These are phyloP conservation scores for Gallirallus australis DNA, from an alignment of 2,797 vertebrate genomes.

Conservation along the genomic window DNA sequence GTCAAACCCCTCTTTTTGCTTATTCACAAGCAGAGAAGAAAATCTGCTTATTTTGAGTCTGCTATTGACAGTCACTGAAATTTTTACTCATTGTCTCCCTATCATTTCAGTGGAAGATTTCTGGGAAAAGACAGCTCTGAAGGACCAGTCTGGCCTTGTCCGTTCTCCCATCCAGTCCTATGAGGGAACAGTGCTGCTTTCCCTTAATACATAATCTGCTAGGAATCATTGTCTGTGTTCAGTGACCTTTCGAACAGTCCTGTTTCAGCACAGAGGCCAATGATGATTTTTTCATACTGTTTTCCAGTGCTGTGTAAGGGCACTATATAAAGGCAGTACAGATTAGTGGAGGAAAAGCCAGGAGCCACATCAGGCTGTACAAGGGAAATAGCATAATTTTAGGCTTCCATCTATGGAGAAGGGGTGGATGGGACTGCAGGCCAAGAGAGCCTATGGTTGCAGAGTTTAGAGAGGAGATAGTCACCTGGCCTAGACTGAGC, in stretches of 20 bases:
- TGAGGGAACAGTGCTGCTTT: background rate
- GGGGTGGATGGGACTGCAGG: background rate
- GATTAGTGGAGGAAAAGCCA: background rate
- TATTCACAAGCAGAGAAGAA: background rate
- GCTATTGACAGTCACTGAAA: background rate
- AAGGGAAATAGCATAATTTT: background rate
- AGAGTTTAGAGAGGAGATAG: background rate
- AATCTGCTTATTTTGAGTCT: background rate
- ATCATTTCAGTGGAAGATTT: background rate
- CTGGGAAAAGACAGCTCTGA: background rate
- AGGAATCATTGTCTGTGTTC: background rate
- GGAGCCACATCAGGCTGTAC: background rate
- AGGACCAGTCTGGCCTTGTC: background rate
- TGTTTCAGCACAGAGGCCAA: background rate
- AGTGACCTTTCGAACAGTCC: background rate
- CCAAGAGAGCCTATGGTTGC: background rate
- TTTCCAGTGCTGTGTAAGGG: background rate
- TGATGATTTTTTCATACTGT: background rate
- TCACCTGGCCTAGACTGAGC: background rate
- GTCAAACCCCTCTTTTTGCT: background rate
- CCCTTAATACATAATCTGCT: background rate
- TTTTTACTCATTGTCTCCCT: background rate
- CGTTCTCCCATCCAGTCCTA: background rate
- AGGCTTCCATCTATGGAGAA: background rate
- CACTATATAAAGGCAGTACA: background rate